Evolutionary conservation across 2,113 vertebrate species (phyloP).

Genomic region (Equus przewalskii): DNA sequence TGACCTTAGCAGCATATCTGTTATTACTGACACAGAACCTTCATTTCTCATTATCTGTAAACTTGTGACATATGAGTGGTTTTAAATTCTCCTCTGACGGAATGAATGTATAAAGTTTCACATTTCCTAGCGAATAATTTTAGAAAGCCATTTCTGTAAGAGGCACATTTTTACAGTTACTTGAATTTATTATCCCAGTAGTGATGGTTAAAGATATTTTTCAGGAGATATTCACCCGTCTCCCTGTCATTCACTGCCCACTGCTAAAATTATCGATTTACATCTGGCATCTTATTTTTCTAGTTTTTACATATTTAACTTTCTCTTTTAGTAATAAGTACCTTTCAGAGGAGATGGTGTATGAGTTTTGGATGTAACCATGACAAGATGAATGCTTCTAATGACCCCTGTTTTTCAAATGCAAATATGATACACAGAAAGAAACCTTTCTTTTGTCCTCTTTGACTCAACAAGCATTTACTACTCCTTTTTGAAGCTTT

Average conservation of each 20-base stretch:
- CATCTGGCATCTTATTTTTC: not conserved
- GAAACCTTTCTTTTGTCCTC: not conserved
- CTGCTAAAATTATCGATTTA: not conserved
- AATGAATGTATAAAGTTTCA: not conserved
- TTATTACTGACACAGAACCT: not conserved
- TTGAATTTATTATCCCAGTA: constrained; percentile 12
- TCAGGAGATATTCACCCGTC: not conserved
- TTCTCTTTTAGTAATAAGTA: constrained; percentile 4
- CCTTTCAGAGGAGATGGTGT: not conserved
- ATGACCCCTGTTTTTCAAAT: not conserved
- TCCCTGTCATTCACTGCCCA: not conserved
- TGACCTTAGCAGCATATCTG: not conserved
- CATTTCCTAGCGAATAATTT: constrained; percentile 18
- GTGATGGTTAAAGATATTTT: constrained; percentile 40
- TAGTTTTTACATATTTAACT: not conserved
- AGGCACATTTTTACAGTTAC: constrained; percentile 1
- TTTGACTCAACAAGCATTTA: not conserved
- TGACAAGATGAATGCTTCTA: constrained; percentile 13
- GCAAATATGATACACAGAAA: not conserved
- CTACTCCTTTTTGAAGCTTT: not conserved
- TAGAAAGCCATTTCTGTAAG: not conserved
- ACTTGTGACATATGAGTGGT: not conserved
- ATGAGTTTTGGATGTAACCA: not conserved
- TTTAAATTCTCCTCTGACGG: constrained; percentile 12
- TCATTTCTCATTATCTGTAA: not conserved